A percentile compares a stretch with the other conserved stretches of the same genome.
Conservation (phyloP, 2,797 vertebrate genomes). For the Dryobates pubescens region DNA sequence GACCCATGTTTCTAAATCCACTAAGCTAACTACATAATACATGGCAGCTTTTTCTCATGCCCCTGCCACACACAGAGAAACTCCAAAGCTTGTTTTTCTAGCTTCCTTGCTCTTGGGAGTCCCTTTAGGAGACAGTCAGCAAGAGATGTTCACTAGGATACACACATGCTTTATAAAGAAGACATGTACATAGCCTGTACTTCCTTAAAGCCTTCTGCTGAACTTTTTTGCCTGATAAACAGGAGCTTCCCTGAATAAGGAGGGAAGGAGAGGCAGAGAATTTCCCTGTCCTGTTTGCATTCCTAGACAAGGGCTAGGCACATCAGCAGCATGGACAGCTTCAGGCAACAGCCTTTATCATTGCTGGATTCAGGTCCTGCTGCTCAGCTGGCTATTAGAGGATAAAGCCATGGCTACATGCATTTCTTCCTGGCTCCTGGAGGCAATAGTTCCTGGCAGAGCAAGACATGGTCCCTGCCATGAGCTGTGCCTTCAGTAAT, state of each 20-base stretch:
- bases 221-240: neutral
- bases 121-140: neutral
- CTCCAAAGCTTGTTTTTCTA: neutral
- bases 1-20: neutral
- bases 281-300: neutral
- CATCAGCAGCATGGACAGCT: neutral
- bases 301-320: neutral
- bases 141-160: neutral
- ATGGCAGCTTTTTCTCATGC: neutral
- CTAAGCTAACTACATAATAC: neutral
- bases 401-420: neutral
- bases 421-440: neutral
- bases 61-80: neutral
- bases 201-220: neutral
- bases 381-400: neutral
- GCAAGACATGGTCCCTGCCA: neutral
- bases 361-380: neutral
- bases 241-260: neutral
- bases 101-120: neutral
- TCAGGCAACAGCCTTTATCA: neutral
- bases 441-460: neutral
- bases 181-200: neutral
- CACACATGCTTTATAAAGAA: neutral
- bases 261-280: neutral
- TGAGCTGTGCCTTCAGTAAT: neutral